Evolutionary conservation across 2,113 vertebrate species (phyloP), one percentile per base, ranked within the genome.

Genomic region (Conger conger): DNA sequence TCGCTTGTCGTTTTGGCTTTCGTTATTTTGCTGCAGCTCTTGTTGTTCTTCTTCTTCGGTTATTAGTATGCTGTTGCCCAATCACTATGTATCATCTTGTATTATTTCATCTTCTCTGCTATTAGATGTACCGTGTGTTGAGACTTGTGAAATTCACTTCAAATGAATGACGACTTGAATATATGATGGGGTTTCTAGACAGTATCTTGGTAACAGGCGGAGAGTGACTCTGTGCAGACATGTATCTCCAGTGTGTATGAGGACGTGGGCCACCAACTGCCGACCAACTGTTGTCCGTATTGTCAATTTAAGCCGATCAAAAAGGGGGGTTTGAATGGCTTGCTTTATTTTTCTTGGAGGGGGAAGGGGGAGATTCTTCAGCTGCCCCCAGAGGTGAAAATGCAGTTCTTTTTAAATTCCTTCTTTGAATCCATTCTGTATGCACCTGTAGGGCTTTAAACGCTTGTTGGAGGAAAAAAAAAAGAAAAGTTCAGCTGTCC

Each of bases 391-490:
- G 90, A 93, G 88, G 91, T 94, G 92, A 92, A 92, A 93, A 92
- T 90, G 90, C 89, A 86, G 88, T 63, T 86, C 92, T 93, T 94
- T 89, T 86, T 90, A 89, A 90, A 86, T 90, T 86, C 83, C 87
- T 84, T 89, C 92, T 94, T 93, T 95, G 92, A 94, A 91, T 94
- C 83, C 87, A 89, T 88, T 89, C 88, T 86, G 88, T 79, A 86
- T 93, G 91, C 80, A 93, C 93, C 94, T 91, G 92, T 94, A 92
- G 94, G 94, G 91, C 91, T 92, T 87, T 93, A 93, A 94, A 94
- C 88, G 90, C 90, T 92, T 91, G 90, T 87, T 86, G 83, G 5
- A 40, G 27, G 79, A 42, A 42, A 42, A 1, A 42, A 42, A 1
- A 42, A 42, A 50, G 1, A 82, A 84, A 87, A 86, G 93, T 94